These are phyloP conservation scores for Leptobrachium ailaonicum DNA, from an alignment of 2,113 vertebrate genomes.

Conservation along the genomic window DNA sequence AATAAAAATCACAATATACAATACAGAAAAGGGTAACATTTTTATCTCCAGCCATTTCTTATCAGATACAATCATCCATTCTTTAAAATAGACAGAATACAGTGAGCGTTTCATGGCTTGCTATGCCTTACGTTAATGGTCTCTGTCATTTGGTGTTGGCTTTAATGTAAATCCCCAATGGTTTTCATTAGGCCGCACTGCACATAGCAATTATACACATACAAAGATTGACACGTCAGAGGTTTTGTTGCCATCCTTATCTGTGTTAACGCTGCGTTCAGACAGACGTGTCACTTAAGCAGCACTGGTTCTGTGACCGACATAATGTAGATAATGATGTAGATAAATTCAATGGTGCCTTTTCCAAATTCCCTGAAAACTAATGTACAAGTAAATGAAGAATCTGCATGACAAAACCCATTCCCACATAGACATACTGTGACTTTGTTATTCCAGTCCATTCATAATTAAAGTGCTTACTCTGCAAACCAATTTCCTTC, in stretches of 20 bases:
- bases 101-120: not conserved
- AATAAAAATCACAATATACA: no score
- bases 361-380: not conserved
- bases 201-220: not conserved
- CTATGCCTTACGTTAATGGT: not conserved
- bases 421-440: not conserved
- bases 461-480: no score
- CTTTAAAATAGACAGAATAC: not conserved
- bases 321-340: slow-evolving; percentile 15
- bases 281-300: slow-evolving; percentile 3
- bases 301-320: not conserved
- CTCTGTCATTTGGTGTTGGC: not conserved
- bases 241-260: not conserved
- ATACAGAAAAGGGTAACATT: no score
- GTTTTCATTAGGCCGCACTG: not conserved
- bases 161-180: not conserved
- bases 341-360: slow-evolving; percentile 8
- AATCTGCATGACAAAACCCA: slow-evolving; percentile 19
- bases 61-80: no score
- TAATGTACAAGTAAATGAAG: not conserved
- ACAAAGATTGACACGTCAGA: not conserved
- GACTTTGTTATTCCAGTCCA: no score
- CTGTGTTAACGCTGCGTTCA: not conserved
- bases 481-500: no score
- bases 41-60: no score